A percentile compares a stretch with the other conserved stretches of the same genome.
Evolutionary conservation across 1,140 invertebrate genomes (phyloP).

Genomic region (Megalopta genalis): DNA sequence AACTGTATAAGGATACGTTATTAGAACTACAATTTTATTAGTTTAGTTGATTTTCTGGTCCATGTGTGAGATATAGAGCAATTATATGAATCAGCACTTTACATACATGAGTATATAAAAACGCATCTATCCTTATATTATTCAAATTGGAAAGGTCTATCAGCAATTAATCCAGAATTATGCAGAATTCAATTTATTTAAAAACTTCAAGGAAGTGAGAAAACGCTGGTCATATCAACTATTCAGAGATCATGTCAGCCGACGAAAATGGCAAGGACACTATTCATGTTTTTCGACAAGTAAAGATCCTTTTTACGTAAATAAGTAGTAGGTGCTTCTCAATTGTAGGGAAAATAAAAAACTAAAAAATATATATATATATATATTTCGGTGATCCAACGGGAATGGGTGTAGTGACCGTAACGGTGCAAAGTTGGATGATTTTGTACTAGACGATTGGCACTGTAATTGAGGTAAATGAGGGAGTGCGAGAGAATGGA

Average conservation of each 20-base stretch:
- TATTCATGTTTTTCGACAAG: constrained; percentile 32
- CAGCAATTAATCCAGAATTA: constrained; percentile 43
- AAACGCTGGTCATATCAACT: constrained; percentile 43
- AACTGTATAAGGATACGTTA: constrained; percentile 32
- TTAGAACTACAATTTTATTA: constrained; percentile 54
- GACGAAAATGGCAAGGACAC: constrained; percentile 24
- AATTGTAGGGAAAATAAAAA: constrained; percentile 55
- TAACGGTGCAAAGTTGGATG: constrained; percentile 50
- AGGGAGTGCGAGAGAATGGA: constrained; percentile 51
- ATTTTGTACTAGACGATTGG: constrained; percentile 65
- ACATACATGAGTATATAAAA: constrained; percentile 35
- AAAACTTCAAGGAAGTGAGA: constrained; percentile 46
- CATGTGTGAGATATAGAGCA: constrained; percentile 21
- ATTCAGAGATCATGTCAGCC: constrained; percentile 47
- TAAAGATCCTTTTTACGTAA: constrained; percentile 41
- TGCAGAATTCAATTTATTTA: constrained; percentile 48
- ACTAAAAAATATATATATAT: constrained; percentile 36
- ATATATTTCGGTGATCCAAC: constrained; percentile 61
- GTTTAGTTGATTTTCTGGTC: constrained; percentile 52
- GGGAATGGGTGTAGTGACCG: constrained; percentile 61
- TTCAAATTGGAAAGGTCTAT: constrained; percentile 66
- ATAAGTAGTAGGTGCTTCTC: constrained; percentile 49
- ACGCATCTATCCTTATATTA: constrained; percentile 27
- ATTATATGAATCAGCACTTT: constrained; percentile 30
- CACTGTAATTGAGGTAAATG: constrained; percentile 57